Base-by-base conservation (phyloP, 2,113 vertebrate species). In the Lates calcarifer region DNA sequence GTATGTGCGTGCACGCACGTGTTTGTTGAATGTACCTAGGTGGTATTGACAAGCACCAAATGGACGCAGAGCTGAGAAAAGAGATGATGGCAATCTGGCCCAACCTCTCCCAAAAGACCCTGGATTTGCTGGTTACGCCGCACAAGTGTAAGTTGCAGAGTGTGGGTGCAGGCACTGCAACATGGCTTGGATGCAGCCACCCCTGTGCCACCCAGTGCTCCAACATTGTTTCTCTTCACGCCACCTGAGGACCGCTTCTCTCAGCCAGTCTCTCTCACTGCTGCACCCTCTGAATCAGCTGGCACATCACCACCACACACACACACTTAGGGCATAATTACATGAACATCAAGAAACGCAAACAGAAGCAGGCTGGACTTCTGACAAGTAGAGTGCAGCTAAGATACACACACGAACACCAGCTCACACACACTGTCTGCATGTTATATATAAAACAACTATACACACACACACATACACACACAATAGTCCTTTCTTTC, bases 31-130 rank as follows among this genome's bases (percentile, higher is more conserved):
- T 70, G 33, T 83, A 56, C 78, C 6, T 85, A 98, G 97, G 96
- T 5, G 97, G 97, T 10, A 94, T 97, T 0, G 97, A 98, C 94
- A 99, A 99, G 83, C 97, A 98, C 91, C 97, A 99, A 93, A 98
- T 98, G 97, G 97, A 99, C 0, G 95, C 96, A 0, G 97, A 99
- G 86, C 94, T 98, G 58, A 93, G 97, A 85, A 99, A 99, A 83
- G 97, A 99, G 93, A 99, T 99, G 97, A 97, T 97, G 95, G 97
- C 97, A n/a, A 99, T 99, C 90, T 99, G 97, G 97, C 96, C 97
- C 89, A 97, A 98, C 90, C 94, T 98, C 73, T 99, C 97, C 24
- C 97, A 98, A 91, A 99, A 99, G 91, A 96, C 95, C 6, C 90
- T 99, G 88, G 97, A 99, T 91, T 96, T 99, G 87, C 94, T 99